These are phyloP conservation scores for Ceyx margarethae DNA, from an alignment of 2,113 vertebrate species.

Conservation along the genomic window DNA sequence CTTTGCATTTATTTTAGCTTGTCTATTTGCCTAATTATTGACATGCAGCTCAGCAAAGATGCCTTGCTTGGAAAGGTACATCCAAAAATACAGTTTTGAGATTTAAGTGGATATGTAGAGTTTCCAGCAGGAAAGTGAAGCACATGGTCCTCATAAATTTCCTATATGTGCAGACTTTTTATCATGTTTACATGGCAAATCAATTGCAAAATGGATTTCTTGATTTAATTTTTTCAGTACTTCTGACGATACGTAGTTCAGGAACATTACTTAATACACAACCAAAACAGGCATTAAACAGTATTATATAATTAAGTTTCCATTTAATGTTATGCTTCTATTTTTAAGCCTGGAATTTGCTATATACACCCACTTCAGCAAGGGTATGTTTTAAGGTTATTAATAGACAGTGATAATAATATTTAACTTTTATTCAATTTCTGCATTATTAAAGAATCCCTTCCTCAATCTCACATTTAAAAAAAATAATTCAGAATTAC, in stretches of 20 bases:
- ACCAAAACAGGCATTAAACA: not conserved
- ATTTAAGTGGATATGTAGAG: not conserved
- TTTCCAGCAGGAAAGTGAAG: not conserved
- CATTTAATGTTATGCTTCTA: not conserved
- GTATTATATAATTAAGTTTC: conserved; percentile 5
- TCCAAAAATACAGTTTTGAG: not conserved
- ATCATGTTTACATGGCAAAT: not conserved
- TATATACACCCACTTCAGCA: not conserved
- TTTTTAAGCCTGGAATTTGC: not conserved
- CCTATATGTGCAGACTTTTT: not conserved
- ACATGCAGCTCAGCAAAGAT: not conserved
- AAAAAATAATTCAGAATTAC: not conserved
- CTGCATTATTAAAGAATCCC: not conserved
- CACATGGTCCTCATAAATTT: not conserved
- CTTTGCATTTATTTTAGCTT: not conserved
- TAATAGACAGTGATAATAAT: not conserved
- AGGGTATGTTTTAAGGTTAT: not conserved
- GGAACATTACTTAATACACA: not conserved
- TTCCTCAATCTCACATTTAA: not conserved
- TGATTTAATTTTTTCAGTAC: not conserved
- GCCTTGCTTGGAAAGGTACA: not conserved
- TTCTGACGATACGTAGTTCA: not conserved
- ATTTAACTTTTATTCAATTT: not conserved
- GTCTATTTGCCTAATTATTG: not conserved
- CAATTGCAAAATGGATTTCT: not conserved